These are phyloP conservation scores for Cyclargus thomasi DNA, from an alignment of 1,140 invertebrate species.

Conservation along the genomic window DNA sequence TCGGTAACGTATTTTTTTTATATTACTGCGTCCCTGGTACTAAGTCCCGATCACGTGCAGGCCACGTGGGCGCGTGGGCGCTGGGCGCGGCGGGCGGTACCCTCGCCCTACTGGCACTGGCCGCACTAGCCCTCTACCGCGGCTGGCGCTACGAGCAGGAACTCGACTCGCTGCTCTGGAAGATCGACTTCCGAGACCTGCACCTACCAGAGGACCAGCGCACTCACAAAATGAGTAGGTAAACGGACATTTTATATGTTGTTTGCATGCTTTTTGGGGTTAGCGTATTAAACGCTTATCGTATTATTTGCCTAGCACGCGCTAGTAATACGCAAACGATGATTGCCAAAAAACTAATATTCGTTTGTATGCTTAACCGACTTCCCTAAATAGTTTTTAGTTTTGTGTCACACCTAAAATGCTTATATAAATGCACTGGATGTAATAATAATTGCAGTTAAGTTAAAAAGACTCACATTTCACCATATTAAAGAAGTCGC, in stretches of 20 bases:
- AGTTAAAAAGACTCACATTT: too few species aligned
- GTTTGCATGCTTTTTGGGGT: slow-evolving; percentile 39
- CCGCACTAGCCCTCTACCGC: slow-evolving; percentile 84
- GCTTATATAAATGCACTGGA: too few species aligned
- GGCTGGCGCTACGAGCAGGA: slow-evolving; percentile 97
- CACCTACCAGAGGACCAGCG: slow-evolving; percentile 66
- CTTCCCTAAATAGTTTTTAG: not conserved
- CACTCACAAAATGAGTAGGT: slow-evolving; percentile 75
- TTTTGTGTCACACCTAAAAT: too few species aligned
- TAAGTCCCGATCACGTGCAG: slow-evolving; percentile 64
- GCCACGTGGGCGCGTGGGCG: slow-evolving; percentile 87
- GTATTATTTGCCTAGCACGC: not conserved
- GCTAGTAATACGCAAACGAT: too few species aligned
- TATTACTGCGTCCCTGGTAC: not conserved
- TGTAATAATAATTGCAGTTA: too few species aligned
- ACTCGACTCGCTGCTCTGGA: slow-evolving; percentile 95
- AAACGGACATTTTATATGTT: slow-evolving; percentile 66
- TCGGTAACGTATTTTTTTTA: too few species aligned
- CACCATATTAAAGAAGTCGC: too few species aligned
- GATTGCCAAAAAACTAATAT: too few species aligned
- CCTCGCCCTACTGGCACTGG: slow-evolving; percentile 80
- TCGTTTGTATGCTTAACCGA: too few species aligned
- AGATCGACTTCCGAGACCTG: slow-evolving; percentile 94
- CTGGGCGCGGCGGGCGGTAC: slow-evolving; percentile 86
- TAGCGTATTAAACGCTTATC: not conserved